Evolutionary conservation across 1,140 invertebrate genomes (phyloP).

Genomic region (Teleopsis dalmanni): DNA sequence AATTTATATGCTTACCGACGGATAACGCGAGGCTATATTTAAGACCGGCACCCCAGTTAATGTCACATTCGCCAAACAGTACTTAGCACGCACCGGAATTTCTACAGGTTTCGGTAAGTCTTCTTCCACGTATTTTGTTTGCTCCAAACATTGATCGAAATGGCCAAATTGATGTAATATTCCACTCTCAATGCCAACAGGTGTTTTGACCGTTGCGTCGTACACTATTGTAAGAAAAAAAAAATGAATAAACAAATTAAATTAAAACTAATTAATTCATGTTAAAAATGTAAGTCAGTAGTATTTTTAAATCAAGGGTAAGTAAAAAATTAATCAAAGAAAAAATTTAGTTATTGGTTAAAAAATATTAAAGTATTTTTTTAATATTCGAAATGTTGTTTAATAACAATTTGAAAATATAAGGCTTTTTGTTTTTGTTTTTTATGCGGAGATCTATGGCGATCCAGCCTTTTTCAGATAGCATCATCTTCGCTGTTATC

Average conservation of each 20-base stretch:
- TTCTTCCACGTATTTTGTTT: constrained; percentile 33
- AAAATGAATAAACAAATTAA: background rate
- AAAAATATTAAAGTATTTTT: too few species aligned
- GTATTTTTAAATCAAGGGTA: too few species aligned
- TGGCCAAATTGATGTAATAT: constrained; percentile 59
- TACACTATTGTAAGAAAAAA: constrained; percentile 57
- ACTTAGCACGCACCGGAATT: constrained; percentile 48
- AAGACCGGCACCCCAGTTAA: constrained; percentile 34
- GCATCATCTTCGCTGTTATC: too few species aligned
- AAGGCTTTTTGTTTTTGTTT: too few species aligned
- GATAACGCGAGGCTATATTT: constrained; percentile 17
- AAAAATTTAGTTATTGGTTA: too few species aligned
- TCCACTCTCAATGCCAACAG: constrained; percentile 54
- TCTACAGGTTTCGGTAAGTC: constrained; percentile 12
- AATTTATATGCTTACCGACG: constrained; percentile 11
- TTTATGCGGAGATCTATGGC: too few species aligned
- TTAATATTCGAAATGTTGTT: too few species aligned
- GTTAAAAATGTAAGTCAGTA: too few species aligned
- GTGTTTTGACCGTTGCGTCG: constrained; percentile 57
- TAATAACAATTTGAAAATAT: too few species aligned
- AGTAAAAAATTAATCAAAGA: too few species aligned
- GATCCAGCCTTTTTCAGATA: too few species aligned
- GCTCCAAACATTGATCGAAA: constrained; percentile 57
- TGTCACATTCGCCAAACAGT: constrained; percentile 53
- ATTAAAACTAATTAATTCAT: too few species aligned